Evolutionary conservation across 2,888 invertebrate genomes (phyloP), one percentile per base, ranked within the genome.

Genomic region (Epinotia ramella): DNA sequence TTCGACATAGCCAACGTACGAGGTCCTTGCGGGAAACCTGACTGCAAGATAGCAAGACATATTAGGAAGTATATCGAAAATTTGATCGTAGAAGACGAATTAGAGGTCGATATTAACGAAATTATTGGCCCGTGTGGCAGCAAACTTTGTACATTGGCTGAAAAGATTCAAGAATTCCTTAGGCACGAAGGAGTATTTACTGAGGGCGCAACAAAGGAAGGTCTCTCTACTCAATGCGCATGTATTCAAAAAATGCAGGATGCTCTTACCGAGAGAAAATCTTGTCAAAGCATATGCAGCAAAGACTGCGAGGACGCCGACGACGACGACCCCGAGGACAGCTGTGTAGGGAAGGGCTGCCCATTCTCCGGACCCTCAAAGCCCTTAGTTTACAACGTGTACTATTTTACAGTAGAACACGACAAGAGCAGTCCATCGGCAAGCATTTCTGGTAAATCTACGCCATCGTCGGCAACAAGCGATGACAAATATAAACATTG

Each of bases 91-190:
- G 93, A 94, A 86, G 94, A 94, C 75, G 84, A 89, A 57, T 81
- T 84, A 79, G 89, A 87, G 81, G 84, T 94, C 59, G 82, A 88
- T 78, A 82, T 94, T 3, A 82, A 89, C 28, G 87, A 90, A 16
- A 84, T 94, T 28, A 84, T 91, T 62, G 94, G 94, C 3, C 94
- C 94, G 3, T 94, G 94, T 80, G 94, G 94, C 40, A 94, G 92
- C 77, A 91, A 89, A 79, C 80, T 87, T 4, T 94, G 94, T 82
- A 89, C 88, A 62, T 78, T 94, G 77, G 91, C 89, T 62, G 87
- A 90, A 80, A 92, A 87, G 80, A 91, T 94, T 69, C 87, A 89
- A 80, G 83, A 93, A 67, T 92, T 94, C 71, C 82, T 94, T 18
- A 85, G 89, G 3, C 92, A 89, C 60, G 88, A 91, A 82, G 94